Evolutionary conservation across 2,888 invertebrate species (phyloP).

Genomic region (Drosophila neotestacea): DNA sequence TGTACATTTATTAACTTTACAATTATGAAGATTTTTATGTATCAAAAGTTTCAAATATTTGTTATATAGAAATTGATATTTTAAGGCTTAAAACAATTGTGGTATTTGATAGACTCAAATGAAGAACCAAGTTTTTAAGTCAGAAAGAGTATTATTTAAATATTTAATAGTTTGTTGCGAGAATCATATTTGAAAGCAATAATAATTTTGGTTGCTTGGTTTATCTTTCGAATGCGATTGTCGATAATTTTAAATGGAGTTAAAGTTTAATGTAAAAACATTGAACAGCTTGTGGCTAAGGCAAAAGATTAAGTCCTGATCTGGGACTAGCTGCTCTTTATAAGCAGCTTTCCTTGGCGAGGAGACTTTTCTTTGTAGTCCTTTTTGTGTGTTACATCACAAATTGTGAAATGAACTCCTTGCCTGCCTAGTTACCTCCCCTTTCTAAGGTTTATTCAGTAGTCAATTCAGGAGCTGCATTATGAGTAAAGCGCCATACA

Average conservation of each 20-base stretch:
- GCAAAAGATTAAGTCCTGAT: slow-evolving; percentile 26
- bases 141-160: no score
- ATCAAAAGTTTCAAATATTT: no score
- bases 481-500: slow-evolving; percentile 66
- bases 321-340: slow-evolving; percentile 4
- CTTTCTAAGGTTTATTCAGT: slow-evolving; percentile 26
- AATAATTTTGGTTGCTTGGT: not conserved
- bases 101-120: no score
- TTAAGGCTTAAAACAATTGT: no score
- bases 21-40: no score
- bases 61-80: no score
- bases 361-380: slow-evolving; percentile 11
- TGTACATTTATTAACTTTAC: no score
- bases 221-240: slow-evolving; percentile 1
- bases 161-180: no score
- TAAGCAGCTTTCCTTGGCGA: slow-evolving; percentile 34
- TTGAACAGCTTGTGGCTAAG: slow-evolving; percentile 27
- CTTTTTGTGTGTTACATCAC: slow-evolving; percentile 5
- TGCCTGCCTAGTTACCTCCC: not conserved
- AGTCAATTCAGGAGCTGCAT: slow-evolving; percentile 56
- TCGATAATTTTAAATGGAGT: slow-evolving; percentile 17
- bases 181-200: not conserved
- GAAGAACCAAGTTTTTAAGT: no score
- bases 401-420: slow-evolving; percentile 31
- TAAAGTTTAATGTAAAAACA: not conserved